These are phyloP conservation scores for Neomicropteryx cornuta DNA, from an alignment of 1,140 invertebrate genomes.

Conservation along the genomic window DNA sequence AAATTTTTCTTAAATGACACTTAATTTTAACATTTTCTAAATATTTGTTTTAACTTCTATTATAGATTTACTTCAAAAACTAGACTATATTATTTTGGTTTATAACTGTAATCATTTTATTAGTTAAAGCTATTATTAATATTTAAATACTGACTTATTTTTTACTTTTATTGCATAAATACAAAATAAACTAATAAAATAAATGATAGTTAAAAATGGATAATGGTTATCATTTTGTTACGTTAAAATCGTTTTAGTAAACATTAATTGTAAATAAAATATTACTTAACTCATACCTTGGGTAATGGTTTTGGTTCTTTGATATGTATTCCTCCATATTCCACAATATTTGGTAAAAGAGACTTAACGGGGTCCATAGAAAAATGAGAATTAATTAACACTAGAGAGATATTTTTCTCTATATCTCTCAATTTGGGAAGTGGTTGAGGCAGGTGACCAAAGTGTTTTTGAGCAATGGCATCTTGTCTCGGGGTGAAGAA, in stretches of 20 bases:
- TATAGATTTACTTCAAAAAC: no score
- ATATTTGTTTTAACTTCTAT: no score
- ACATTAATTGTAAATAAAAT: neutral
- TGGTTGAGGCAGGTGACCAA: slow-evolving; percentile 12
- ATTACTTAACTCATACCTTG: slow-evolving; percentile 14
- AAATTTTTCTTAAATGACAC: no score
- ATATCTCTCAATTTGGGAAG: slow-evolving; percentile 34
- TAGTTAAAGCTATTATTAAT: neutral
- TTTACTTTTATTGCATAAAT: neutral
- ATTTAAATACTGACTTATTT: neutral
- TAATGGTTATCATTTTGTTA: no score
- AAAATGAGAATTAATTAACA: slow-evolving; percentile 43
- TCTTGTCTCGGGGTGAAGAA: slow-evolving; percentile 13
- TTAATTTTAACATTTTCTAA: no score
- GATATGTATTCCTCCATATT: slow-evolving; percentile 41
- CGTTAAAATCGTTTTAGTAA: neutral
- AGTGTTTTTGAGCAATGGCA: slow-evolving; percentile 22
- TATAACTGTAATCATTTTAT: neutral
- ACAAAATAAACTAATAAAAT: no score
- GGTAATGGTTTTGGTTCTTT: slow-evolving; percentile 27
- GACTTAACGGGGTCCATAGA: slow-evolving; percentile 33
- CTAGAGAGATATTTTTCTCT: slow-evolving; percentile 39
- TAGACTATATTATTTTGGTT: no score
- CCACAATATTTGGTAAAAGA: slow-evolving; percentile 34
- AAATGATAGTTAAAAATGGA: no score